Evolutionary conservation across 2,113 vertebrate genomes (phyloP).

Genomic region (Oreochromis niloticus): DNA sequence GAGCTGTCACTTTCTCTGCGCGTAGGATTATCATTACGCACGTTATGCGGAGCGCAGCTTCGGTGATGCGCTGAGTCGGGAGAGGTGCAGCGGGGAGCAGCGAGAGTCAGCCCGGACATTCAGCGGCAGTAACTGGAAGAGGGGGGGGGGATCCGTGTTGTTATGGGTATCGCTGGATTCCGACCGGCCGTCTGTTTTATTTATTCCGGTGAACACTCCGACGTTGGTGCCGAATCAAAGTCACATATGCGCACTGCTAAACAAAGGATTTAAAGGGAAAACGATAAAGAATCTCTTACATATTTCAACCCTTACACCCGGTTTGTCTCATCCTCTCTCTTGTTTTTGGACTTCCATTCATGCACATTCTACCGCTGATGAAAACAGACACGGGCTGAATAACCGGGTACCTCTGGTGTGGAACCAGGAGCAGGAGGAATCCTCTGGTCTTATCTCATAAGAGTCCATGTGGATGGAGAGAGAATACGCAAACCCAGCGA

Average conservation of each 20-base stretch:
- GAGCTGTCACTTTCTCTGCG: slow-evolving; percentile 38
- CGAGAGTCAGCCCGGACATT: slow-evolving; percentile 20
- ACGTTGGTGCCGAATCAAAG: slow-evolving; percentile 1
- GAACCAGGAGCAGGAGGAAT: slow-evolving; percentile 18
- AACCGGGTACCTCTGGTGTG: neutral
- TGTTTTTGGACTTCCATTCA: neutral
- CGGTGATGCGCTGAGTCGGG: slow-evolving; percentile 47
- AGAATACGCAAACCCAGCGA: slow-evolving; percentile 5
- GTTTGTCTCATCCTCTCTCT: neutral
- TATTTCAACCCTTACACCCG: neutral
- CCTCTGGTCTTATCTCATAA: slow-evolving; percentile 13
- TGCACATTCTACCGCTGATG: neutral
- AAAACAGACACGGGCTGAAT: slow-evolving; percentile 26
- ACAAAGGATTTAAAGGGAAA: slow-evolving; percentile 61
- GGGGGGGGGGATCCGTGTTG: neutral
- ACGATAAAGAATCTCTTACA: neutral
- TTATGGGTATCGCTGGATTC: neutral
- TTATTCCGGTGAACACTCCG: neutral
- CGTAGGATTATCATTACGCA: slow-evolving; percentile 56
- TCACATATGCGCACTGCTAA: slow-evolving; percentile 36
- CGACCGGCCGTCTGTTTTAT: neutral
- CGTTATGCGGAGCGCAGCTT: slow-evolving; percentile 45
- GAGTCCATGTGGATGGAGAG: slow-evolving; percentile 48
- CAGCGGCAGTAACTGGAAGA: neutral
- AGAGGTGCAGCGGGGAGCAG: slow-evolving; percentile 26